Evolutionary conservation across 2,113 vertebrate species (phyloP).

Genomic region (Gasterosteus aculeatus): DNA sequence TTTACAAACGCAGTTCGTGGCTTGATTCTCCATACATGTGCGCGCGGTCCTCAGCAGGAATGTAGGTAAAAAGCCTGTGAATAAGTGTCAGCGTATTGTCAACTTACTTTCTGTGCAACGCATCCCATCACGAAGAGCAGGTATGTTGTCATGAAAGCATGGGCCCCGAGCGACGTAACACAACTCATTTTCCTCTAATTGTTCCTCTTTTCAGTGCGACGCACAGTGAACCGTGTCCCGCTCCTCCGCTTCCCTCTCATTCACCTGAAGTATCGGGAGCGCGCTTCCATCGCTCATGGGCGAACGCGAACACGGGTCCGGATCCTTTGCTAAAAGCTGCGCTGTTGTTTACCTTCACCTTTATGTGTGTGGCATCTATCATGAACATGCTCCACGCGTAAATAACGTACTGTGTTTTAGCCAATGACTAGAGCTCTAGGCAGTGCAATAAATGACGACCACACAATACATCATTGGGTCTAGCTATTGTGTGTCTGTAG

Average conservation of each 20-base stretch:
- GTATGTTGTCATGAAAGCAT: slow-evolving; percentile 71
- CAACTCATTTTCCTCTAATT: slow-evolving; percentile 73
- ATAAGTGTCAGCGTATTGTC: slow-evolving; percentile 28
- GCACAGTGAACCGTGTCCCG: slow-evolving; percentile 67
- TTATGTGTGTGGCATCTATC: not conserved
- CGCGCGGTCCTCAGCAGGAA: slow-evolving; percentile 31
- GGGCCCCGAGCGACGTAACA: slow-evolving; percentile 65
- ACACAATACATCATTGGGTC: not conserved
- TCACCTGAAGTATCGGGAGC: slow-evolving; percentile 83
- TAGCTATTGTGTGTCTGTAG: not conserved
- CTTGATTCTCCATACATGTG: slow-evolving; percentile 24
- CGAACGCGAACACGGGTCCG: slow-evolving; percentile 46
- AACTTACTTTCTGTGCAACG: slow-evolving; percentile 80
- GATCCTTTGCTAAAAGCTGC: slow-evolving; percentile 23
- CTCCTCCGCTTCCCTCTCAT: slow-evolving; percentile 76
- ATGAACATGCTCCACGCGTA: not conserved
- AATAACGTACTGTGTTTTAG: not conserved
- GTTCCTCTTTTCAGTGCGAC: slow-evolving; percentile 57
- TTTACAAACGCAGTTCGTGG: slow-evolving; percentile 24
- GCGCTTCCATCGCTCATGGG: slow-evolving; percentile 79
- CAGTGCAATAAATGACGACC: not conserved
- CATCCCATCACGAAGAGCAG: slow-evolving; percentile 76
- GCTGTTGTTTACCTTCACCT: not conserved
- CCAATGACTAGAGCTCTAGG: not conserved
- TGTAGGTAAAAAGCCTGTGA: slow-evolving; percentile 34